Base-by-base conservation (phyloP, 1,140 invertebrate species). In the Asbolus verrucosus region DNA sequence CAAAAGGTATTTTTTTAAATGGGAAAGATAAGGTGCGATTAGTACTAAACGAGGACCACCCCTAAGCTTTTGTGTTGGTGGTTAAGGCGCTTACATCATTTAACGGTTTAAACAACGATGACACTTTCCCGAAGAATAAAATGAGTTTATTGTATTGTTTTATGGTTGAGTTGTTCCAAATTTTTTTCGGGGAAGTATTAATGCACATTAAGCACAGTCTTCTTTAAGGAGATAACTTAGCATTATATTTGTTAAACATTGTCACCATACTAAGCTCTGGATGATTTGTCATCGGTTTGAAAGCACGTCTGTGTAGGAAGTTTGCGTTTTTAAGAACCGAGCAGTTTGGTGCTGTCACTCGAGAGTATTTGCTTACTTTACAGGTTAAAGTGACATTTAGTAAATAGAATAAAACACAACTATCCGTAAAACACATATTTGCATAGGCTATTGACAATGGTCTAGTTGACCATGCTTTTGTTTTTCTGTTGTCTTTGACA, bases 391-490 rank as follows among this genome's bases (percentile, higher is more conserved):
- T 78, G 77, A 78, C 77, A 76, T 76, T 73, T 36, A 69, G 71
- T 71, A 77, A 78, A 78, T 71, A 75, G 65, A 75, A 76, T 77
- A 78, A 78, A 78, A 78, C 75, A 78, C 75, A 73, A 78, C 72
- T 73, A 78, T 78, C 77, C 77, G 73, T 76, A 78, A 76, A 75
- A 72, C 72, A 78, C 70, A 77, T 77, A 78, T 77, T 76, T 77
- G 76, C 54, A 24, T 69, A 70, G 73, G 70, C 71, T 78, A 78
- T 78, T 76, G 75, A 78, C 76, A 70, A 73, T 75, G 33, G 71
- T 73, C 68, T 70, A 74, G 74, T 73, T 75, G 69, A 41, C 67
- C 50, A 50, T 62, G 60, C 60, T 72, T 72, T 72, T 69, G 71
- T 72, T 72, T 69, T 67, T 69, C 36, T 62, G 38, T 69, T 69